Evolutionary conservation across 1,140 invertebrate species (phyloP).

Genomic region (Choristoneura fumiferana): DNA sequence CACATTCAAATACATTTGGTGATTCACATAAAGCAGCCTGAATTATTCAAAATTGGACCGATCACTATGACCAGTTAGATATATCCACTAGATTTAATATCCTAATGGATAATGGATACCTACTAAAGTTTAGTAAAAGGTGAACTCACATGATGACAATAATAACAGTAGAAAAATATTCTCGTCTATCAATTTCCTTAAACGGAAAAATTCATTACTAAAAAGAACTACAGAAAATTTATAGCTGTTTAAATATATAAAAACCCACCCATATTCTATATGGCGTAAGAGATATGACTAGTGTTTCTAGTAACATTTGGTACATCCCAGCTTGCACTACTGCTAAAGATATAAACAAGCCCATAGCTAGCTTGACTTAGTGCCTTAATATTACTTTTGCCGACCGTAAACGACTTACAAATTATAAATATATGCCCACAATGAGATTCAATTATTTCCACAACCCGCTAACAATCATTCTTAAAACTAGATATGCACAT

Average conservation of each 20-base stretch:
- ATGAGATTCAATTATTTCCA: background rate
- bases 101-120: no score
- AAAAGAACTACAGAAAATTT: background rate
- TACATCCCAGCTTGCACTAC: slow-evolving; percentile 5
- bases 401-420: background rate
- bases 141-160: background rate
- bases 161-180: slow-evolving; percentile 17
- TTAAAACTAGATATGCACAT: background rate
- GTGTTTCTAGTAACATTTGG: slow-evolving; percentile 20
- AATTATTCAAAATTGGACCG: no score
- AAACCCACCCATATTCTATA: slow-evolving; percentile 3
- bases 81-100: no score
- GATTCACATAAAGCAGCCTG: no score
- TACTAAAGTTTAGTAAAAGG: no score
- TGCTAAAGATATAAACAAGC: background rate
- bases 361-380: background rate
- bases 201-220: background rate
- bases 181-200: background rate
- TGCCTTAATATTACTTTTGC: background rate
- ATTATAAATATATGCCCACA: background rate
- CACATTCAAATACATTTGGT: background rate
- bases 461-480: background rate
- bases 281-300: background rate
- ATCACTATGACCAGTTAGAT: no score
- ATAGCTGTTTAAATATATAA: background rate